Evolutionary conservation across 2,797 vertebrate genomes (phyloP).

Genomic region (Rhinatrema bivittatum): DNA sequence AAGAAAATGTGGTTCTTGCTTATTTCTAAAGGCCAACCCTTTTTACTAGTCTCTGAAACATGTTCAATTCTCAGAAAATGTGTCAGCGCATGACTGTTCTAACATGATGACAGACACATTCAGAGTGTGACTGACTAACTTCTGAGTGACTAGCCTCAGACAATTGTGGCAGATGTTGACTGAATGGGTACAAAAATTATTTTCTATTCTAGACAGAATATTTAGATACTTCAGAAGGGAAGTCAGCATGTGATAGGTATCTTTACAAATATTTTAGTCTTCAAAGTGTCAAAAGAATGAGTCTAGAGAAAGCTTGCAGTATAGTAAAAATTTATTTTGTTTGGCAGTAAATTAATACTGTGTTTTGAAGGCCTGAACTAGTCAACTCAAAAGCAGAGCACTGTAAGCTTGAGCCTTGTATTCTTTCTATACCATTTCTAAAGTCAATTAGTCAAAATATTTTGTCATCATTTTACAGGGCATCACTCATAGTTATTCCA

Average conservation of each 20-base stretch:
- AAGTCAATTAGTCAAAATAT: background rate
- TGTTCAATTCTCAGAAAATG: conserved; percentile 66
- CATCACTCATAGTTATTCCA: too few relatives aligned
- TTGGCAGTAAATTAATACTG: conserved; percentile 51
- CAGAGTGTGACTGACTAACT: conserved; percentile 49
- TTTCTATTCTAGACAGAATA: conserved; percentile 37
- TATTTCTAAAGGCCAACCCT: conserved; percentile 66
- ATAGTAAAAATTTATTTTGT: conserved; percentile 47
- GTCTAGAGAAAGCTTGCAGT: conserved; percentile 23
- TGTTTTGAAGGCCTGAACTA: conserved; percentile 45
- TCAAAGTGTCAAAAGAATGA: conserved; percentile 12
- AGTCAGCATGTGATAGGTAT: conserved; percentile 41
- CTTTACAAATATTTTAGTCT: conserved; percentile 35
- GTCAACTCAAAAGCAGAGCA: conserved; percentile 54
- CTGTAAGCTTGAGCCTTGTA: background rate
- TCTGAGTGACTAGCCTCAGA: conserved; percentile 53
- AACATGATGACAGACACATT: conserved; percentile 68
- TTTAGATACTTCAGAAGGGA: conserved; percentile 29
- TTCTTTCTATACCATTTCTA: background rate
- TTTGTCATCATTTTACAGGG: too few relatives aligned
- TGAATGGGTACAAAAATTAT: conserved; percentile 51
- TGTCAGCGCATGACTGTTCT: conserved; percentile 67
- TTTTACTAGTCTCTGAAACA: conserved; percentile 64
- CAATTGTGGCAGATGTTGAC: conserved; percentile 53
- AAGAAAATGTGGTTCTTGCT: conserved; percentile 67